Evolutionary conservation across 1,140 invertebrate genomes (phyloP).

Genomic region (Calliopsis andreniformis): DNA sequence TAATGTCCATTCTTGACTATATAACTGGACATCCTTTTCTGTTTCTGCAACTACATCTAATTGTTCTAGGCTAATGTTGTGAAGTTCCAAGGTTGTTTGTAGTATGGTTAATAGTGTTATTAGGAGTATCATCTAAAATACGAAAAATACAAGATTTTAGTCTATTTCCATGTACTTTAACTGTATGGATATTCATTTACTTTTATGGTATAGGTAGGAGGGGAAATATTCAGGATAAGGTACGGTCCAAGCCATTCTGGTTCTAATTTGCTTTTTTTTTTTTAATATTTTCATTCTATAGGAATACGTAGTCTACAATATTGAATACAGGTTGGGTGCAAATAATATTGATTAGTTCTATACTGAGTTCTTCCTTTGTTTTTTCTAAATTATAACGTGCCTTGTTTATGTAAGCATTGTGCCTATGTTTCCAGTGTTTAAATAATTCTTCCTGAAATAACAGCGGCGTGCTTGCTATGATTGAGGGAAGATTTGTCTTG

Average conservation of each 20-base stretch:
- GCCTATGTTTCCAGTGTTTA: background rate
- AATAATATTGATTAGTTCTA: no score
- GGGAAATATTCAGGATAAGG: no score
- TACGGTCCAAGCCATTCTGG: slow-evolving; percentile 4
- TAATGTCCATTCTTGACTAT: no score
- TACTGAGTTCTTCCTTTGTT: background rate
- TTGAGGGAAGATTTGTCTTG: background rate
- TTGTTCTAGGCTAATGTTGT: no score
- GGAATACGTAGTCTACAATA: background rate
- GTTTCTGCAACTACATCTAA: no score
- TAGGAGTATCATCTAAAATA: no score
- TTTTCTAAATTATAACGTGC: background rate
- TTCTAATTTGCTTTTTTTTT: background rate
- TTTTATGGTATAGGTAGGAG: no score
- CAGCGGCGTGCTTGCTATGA: background rate
- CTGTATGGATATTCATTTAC: background rate
- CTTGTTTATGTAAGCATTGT: background rate
- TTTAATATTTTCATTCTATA: background rate
- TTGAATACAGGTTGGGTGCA: slow-evolving; percentile 6
- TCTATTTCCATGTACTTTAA: slow-evolving; percentile 1
- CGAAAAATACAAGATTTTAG: no score
- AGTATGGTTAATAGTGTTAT: no score
- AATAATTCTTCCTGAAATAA: background rate
- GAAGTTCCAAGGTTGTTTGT: no score
- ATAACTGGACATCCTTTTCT: no score